These are phyloP conservation scores for Meiosimyza decipiens DNA, from an alignment of 2,888 invertebrate genomes.

Conservation along the genomic window DNA sequence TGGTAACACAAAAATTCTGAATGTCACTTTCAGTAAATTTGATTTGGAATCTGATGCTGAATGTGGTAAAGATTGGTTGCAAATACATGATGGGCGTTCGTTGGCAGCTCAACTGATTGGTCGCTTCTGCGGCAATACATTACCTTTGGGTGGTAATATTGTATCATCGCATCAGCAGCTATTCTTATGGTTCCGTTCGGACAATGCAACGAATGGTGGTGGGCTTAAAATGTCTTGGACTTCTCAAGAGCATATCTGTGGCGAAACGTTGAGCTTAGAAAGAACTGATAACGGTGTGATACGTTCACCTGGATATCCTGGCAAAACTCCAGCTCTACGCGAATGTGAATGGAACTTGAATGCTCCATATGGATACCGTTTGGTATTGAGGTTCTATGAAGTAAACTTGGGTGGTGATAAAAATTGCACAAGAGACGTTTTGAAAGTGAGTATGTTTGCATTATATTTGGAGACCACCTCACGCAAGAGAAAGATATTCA, in stretches of 20 bases:
- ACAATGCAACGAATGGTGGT: slow-evolving; percentile 69
- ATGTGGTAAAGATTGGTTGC: slow-evolving; percentile 77
- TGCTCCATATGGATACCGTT: slow-evolving; percentile 77
- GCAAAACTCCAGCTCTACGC: slow-evolving; percentile 80
- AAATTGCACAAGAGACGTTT: slow-evolving; percentile 54
- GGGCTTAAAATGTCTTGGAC: slow-evolving; percentile 86
- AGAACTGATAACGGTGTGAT: slow-evolving; percentile 75
- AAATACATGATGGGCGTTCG: slow-evolving; percentile 87
- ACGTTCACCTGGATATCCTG: slow-evolving; percentile 89
- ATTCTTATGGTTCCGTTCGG: slow-evolving; percentile 85
- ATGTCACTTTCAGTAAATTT: slow-evolving; percentile 82
- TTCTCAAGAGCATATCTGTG: slow-evolving; percentile 78
- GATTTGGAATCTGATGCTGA: slow-evolving; percentile 70
- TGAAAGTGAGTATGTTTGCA: slow-evolving; percentile 44
- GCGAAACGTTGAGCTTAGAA: slow-evolving; percentile 71
- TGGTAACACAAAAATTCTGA: slow-evolving; percentile 75
- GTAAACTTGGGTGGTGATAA: slow-evolving; percentile 49
- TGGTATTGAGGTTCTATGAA: slow-evolving; percentile 81
- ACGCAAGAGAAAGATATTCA: no score
- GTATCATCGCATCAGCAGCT: slow-evolving; percentile 79
- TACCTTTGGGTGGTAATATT: slow-evolving; percentile 78
- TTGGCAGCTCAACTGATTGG: slow-evolving; percentile 79
- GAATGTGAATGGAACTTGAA: slow-evolving; percentile 86
- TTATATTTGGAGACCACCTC: no score
- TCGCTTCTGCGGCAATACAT: slow-evolving; percentile 79